Evolutionary conservation across 2,113 vertebrate genomes (phyloP).

Genomic region (Meles meles): DNA sequence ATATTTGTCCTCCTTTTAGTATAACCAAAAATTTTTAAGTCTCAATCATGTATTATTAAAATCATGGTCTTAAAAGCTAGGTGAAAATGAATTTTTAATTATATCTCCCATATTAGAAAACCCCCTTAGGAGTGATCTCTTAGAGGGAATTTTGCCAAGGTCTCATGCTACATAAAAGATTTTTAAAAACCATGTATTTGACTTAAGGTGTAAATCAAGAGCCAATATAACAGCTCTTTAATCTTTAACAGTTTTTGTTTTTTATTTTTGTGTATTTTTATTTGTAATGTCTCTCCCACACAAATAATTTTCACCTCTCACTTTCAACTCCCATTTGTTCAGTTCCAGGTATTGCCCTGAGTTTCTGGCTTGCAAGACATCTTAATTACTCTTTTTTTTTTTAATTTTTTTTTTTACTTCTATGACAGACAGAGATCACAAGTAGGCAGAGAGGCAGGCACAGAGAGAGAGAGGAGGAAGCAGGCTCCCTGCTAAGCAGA

Average conservation of each 20-base stretch:
- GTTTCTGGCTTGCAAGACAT: not conserved
- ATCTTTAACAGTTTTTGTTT: conserved; percentile 7
- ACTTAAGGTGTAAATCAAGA: not conserved
- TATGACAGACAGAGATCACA: too few relatives aligned
- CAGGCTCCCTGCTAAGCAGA: too few relatives aligned
- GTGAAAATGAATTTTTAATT: conserved; percentile 33
- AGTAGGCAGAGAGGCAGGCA: too few relatives aligned
- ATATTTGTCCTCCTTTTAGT: not conserved
- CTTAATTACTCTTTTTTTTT: not conserved
- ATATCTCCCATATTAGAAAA: conserved; percentile 21
- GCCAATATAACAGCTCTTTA: conserved; percentile 5
- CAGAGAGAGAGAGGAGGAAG: too few relatives aligned
- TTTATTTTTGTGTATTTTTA: conserved; percentile 41
- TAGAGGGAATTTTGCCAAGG: conserved; percentile 18
- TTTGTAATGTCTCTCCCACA: not conserved
- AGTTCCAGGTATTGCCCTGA: not conserved
- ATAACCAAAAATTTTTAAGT: not conserved
- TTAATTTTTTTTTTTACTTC: too few relatives aligned
- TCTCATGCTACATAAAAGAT: not conserved
- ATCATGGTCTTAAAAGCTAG: not conserved
- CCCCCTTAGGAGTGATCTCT: not conserved
- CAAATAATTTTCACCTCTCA: not conserved
- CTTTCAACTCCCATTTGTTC: not conserved
- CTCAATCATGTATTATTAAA: not conserved
- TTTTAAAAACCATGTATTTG: not conserved